phyloP scores from a whole-genome alignment of 2,888 invertebrate species.

The Penaeus monodon region DNA sequence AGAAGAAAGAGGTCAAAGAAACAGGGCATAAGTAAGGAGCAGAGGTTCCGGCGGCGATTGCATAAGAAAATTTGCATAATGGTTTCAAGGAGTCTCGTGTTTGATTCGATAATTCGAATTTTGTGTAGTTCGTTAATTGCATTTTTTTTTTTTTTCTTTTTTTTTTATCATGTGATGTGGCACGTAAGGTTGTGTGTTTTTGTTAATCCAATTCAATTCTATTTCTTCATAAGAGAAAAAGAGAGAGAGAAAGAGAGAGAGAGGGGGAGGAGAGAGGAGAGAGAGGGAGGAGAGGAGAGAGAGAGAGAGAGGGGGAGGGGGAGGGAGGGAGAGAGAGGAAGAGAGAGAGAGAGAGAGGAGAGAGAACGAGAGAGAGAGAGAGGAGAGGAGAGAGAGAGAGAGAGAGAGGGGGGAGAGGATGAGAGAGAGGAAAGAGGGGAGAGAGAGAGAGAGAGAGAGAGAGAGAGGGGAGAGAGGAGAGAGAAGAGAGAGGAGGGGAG shows the following conservation, averaged over 20 bases:
- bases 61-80: not conserved
- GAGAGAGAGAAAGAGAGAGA: constrained; percentile 11
- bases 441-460: no score
- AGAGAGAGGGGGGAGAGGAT: not conserved
- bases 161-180: no score
- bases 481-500: no score
- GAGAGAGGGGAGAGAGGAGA: no score
- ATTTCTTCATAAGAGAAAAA: not conserved
- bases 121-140: not conserved
- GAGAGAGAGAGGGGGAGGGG: not conserved
- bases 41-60: not conserved
- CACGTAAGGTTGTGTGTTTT: not conserved
- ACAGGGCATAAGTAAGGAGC: no score
- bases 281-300: not conserved
- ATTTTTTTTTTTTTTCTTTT: no score
- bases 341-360: not conserved
- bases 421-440: no score
- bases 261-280: not conserved
- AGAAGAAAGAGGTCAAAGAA: not conserved
- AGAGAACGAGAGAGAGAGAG: no score
- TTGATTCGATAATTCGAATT: no score
- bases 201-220: not conserved
- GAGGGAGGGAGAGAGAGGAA: not conserved
- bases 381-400: not conserved
- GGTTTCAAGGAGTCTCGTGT: not conserved